Evolutionary conservation across 2,888 invertebrate genomes (phyloP).

Genomic region (Campoletis raptor): DNA sequence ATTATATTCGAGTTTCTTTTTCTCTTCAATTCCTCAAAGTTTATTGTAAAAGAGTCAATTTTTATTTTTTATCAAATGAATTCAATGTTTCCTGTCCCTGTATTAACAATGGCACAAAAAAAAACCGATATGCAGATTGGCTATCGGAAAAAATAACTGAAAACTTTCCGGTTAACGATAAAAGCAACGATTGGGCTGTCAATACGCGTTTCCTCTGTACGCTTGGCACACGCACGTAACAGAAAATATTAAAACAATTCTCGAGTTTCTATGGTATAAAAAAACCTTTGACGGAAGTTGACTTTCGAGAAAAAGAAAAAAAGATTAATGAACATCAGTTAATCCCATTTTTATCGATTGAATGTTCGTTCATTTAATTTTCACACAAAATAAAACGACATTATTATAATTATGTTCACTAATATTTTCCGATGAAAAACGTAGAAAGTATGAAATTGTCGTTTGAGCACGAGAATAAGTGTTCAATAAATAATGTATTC

Average conservation of each 20-base stretch:
- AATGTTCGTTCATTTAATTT: background rate
- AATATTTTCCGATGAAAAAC: background rate
- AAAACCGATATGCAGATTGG: slow-evolving; percentile 27
- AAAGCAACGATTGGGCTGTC: slow-evolving; percentile 62
- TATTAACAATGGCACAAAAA: slow-evolving; percentile 10
- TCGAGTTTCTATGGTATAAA: background rate
- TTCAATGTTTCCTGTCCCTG: slow-evolving; percentile 1
- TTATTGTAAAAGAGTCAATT: background rate
- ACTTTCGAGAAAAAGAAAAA: slow-evolving; percentile 12
- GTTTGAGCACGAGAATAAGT: background rate
- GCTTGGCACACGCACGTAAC: slow-evolving; percentile 18
- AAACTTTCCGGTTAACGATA: slow-evolving; percentile 56
- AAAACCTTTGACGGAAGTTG: background rate
- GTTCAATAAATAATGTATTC: background rate
- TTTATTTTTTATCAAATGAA: slow-evolving; percentile 8
- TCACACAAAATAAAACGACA: background rate
- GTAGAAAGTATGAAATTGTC: background rate
- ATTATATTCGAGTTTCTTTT: background rate
- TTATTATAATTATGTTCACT: background rate
- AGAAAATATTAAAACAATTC: background rate
- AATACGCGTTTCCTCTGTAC: slow-evolving; percentile 38
- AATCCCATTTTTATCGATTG: background rate
- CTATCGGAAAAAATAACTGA: slow-evolving; percentile 30
- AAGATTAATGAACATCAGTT: background rate
- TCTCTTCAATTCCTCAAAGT: background rate